These are phyloP conservation scores for Hydroisotoma schaefferi DNA, from an alignment of 2,888 invertebrate species.

Conservation along the genomic window DNA sequence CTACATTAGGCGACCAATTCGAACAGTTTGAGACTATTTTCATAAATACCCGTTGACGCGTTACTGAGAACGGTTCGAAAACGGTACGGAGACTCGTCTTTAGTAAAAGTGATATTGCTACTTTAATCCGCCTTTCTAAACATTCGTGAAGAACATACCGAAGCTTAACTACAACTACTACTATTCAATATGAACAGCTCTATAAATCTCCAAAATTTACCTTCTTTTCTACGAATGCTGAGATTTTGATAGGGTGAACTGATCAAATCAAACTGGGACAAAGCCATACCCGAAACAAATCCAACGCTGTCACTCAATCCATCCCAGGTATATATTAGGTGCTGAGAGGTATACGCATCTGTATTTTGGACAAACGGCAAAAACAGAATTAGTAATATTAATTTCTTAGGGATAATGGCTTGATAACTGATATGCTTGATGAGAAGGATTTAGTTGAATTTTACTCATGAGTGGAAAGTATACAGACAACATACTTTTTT, in stretches of 20 bases:
- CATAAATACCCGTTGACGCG: too few species aligned
- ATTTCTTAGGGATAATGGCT: neutral
- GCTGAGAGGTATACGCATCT: slow-evolving; percentile 86
- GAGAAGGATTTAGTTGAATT: neutral
- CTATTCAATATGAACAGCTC: too few species aligned
- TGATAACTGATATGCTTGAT: neutral
- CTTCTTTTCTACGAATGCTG: slow-evolving; percentile 74
- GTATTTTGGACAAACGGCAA: neutral
- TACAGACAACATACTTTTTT: neutral
- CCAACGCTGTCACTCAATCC: slow-evolving; percentile 70
- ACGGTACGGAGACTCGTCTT: too few species aligned
- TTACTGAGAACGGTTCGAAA: too few species aligned
- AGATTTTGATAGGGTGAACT: slow-evolving; percentile 79
- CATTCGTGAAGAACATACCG: too few species aligned
- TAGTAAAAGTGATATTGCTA: too few species aligned
- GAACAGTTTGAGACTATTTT: too few species aligned
- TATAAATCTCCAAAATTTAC: slow-evolving; percentile 52
- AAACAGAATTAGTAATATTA: neutral
- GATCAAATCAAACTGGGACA: slow-evolving; percentile 91
- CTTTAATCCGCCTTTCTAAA: too few species aligned
- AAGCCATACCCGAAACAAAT: slow-evolving; percentile 83
- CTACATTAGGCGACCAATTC: too few species aligned
- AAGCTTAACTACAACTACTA: too few species aligned
- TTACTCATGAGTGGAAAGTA: neutral
- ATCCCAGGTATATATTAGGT: slow-evolving; percentile 85